These are phyloP conservation scores for Apamea crenata DNA, from an alignment of 2,888 invertebrate species.

Conservation along the genomic window DNA sequence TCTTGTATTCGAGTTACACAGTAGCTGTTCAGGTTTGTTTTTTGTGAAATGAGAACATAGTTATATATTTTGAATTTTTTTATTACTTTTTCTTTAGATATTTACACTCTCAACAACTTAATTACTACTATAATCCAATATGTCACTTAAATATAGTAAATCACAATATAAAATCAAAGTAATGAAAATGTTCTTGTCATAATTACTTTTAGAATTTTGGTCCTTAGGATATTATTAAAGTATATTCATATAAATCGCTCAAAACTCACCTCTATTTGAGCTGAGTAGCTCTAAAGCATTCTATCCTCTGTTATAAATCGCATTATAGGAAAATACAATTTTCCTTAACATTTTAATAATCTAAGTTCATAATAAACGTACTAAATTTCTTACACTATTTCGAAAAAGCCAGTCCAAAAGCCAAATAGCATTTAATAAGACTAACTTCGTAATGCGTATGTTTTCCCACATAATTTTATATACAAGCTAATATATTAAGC, in stretches of 20 bases:
- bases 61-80: constrained; percentile 79
- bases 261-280: constrained; percentile 54
- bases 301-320: constrained; percentile 59
- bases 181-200: constrained; percentile 73
- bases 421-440: constrained; percentile 86
- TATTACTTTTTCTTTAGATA: constrained; percentile 82
- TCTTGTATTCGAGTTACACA: background rate
- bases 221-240: constrained; percentile 70
- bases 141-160: constrained; percentile 83
- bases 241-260: constrained; percentile 62
- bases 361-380: constrained; percentile 79
- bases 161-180: constrained; percentile 85
- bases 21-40: background rate
- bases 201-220: constrained; percentile 79
- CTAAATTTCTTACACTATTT: constrained; percentile 82
- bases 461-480: constrained; percentile 89
- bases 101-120: constrained; percentile 83
- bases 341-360: constrained; percentile 70
- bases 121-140: constrained; percentile 81
- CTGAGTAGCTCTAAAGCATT: constrained; percentile 56
- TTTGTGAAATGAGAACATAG: constrained; percentile 53
- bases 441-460: constrained; percentile 89
- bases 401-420: constrained; percentile 88
- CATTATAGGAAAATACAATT: constrained; percentile 74
- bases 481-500: constrained; percentile 81